These are phyloP conservation scores for Idaea dimidiata DNA, from an alignment of 2,888 invertebrate species.

Conservation along the genomic window DNA sequence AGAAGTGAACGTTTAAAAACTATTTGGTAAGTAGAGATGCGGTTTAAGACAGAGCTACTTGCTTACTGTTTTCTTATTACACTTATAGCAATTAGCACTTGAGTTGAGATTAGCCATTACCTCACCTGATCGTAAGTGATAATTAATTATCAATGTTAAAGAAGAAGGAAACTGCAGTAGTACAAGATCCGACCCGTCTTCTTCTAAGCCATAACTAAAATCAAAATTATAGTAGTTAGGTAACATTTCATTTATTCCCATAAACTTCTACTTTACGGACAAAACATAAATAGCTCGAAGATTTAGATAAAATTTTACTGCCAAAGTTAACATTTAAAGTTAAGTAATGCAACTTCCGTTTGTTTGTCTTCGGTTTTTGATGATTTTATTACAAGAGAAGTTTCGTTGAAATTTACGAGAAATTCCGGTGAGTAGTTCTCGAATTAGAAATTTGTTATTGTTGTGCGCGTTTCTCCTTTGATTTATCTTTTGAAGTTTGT, in stretches of 20 bases:
- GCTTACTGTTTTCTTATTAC: too few species aligned
- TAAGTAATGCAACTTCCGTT: conserved; percentile 22
- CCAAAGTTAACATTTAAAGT: conserved; percentile 32
- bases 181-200: too few species aligned
- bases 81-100: too few species aligned
- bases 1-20: too few species aligned
- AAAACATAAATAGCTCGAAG: conserved; percentile 40
- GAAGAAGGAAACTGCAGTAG: too few species aligned
- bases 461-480: not conserved
- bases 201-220: too few species aligned
- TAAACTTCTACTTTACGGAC: conserved; percentile 36
- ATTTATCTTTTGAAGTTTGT: not conserved
- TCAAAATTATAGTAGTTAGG: not conserved
- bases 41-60: too few species aligned
- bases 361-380: conserved; percentile 31
- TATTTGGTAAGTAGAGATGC: too few species aligned
- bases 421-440: not conserved
- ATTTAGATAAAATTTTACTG: conserved; percentile 39
- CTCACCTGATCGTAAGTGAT: too few species aligned
- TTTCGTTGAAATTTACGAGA: conserved; percentile 3
- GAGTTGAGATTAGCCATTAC: too few species aligned
- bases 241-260: not conserved
- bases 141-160: too few species aligned
- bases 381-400: conserved; percentile 25
- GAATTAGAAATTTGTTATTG: not conserved